A percentile compares a stretch with the other conserved stretches of the same genome.
These are phyloP conservation scores for Drosophila prolongata DNA, from an alignment of 2,888 invertebrate genomes.

Conservation along the genomic window DNA sequence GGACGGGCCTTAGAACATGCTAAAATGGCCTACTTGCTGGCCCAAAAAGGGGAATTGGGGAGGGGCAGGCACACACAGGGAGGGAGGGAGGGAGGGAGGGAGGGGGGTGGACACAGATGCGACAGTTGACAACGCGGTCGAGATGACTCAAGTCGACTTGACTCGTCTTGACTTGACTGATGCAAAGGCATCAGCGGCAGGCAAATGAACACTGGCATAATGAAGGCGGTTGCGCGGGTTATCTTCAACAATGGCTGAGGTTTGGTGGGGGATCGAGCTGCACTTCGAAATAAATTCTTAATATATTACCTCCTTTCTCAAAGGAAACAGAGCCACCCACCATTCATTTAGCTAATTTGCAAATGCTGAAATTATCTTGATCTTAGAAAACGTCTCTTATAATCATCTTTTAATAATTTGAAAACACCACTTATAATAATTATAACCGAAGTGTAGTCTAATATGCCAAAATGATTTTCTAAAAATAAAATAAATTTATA, in stretches of 20 bases:
- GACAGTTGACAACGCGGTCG: slow-evolving; percentile 61
- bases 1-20: slow-evolving; percentile 48
- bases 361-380: too few relatives aligned
- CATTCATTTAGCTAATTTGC: too few relatives aligned
- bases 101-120: slow-evolving; percentile 23
- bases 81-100: not conserved
- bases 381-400: too few relatives aligned
- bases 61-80: not conserved
- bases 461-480: too few relatives aligned
- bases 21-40: slow-evolving; percentile 74
- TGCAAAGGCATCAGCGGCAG: slow-evolving; percentile 50
- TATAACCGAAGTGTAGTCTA: too few relatives aligned
- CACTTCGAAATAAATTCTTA: slow-evolving; percentile 1
- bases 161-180: slow-evolving; percentile 50
- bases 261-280: not conserved
- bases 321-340: too few relatives aligned
- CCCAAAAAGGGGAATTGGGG: slow-evolving; percentile 3
- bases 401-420: too few relatives aligned
- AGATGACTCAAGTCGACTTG: slow-evolving; percentile 54
- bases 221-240: slow-evolving; percentile 22
- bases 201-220: slow-evolving; percentile 43
- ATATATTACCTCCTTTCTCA: not conserved
- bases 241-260: slow-evolving; percentile 3
- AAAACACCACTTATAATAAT: too few relatives aligned
- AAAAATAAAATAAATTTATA: too few relatives aligned